phyloP scores from a whole-genome alignment of 2,113 vertebrate genomes.

The Mandrillus leucophaeus region DNA sequence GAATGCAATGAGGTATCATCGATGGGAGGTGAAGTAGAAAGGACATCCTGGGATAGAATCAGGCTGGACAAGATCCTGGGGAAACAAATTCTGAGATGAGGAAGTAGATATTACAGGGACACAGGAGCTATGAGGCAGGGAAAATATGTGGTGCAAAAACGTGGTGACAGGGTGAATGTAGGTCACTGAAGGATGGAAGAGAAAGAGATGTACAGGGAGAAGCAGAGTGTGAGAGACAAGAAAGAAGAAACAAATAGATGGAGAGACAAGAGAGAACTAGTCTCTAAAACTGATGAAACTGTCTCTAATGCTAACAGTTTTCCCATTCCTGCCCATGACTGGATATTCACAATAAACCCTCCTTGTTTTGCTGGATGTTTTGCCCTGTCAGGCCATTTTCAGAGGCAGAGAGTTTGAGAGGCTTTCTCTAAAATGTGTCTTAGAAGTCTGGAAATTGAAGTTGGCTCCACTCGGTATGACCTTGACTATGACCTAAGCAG shows the following conservation, averaged over 20 bases:
- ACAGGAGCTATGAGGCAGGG: background rate
- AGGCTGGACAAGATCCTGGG: background rate
- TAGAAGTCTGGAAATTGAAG: background rate
- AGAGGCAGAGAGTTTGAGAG: background rate
- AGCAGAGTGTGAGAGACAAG: background rate
- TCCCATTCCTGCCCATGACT: background rate
- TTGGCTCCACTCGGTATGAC: background rate
- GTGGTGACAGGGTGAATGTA: background rate
- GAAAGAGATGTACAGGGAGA: background rate
- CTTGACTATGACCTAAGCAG: background rate
- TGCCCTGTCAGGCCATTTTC: background rate
- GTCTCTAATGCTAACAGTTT: background rate
- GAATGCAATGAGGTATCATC: background rate
- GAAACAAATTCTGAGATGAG: background rate
- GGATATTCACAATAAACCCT: background rate
- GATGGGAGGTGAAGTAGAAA: background rate
- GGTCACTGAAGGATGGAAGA: background rate
- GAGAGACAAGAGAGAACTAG: background rate
- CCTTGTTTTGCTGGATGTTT: background rate
- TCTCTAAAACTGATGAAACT: background rate
- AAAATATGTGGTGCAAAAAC: background rate
- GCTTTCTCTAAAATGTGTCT: background rate
- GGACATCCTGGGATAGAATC: fast-evolving
- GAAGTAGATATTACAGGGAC: background rate
- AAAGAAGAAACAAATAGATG: background rate